Base-by-base conservation (phyloP, 2,113 vertebrate genomes). In the Sander lucioperca region DNA sequence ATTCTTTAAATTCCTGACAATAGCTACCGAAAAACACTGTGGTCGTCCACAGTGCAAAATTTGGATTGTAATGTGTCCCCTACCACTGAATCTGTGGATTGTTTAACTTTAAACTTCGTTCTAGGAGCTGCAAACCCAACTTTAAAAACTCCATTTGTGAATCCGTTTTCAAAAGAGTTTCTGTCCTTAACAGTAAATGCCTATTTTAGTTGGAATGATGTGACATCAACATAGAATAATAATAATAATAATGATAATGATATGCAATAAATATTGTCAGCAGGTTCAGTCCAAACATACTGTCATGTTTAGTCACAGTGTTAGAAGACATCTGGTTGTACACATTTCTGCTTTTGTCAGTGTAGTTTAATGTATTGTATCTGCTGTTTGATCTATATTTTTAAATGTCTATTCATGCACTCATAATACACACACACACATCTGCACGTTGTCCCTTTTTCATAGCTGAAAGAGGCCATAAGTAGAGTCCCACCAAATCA, bases 401-500 rank as follows among this genome's bases (percentile, higher is more conserved):
- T 45, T 15, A 13, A 45, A 23, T 27, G 33, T 75, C 6, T 15
- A 25, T 65, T 27, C 10, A 39, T 25, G 6, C 13, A 7, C 10
- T 72, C 1, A 19, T 15, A 68, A 65, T 57, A 5, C 11, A 61
- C 16, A 18, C 13, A 5, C 11, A 61, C 16, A 18, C 13, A 13
- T n/a, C 14, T 48, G 15, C 13, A 21, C 59, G 1, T 51, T 75
- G 18, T 72, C 6, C 39, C 12, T 72, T 53, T 45, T 67, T 53
- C 10, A 87, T 91, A 99, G 98, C 92, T 99, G 86, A 99, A 99
- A 88, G 98, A 99, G 95, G 98, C 97, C 21, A 85, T 98, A 87
- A 94, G 97, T 57, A 97, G 97, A 90, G 97, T 98, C 84, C 96
- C 97, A 69, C 94, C 96, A 69, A 95, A 90, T 93, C 97, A 99